Conservation (phyloP, 2,888 invertebrate species). For the Blastobasis adustella region DNA sequence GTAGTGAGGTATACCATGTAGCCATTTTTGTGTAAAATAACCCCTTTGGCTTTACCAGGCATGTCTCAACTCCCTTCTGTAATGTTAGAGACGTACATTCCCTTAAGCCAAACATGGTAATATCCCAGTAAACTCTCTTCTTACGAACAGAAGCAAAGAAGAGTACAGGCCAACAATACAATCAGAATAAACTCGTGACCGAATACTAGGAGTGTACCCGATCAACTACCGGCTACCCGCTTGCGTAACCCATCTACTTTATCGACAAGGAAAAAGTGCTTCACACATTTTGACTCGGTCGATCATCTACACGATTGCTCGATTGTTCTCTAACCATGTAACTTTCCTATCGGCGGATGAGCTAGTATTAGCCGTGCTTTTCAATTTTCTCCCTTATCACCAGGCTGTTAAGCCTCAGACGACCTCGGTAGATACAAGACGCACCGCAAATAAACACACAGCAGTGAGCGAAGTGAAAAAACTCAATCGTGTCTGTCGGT, state of each 20-base stretch:
- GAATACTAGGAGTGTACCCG: constrained; percentile 13
- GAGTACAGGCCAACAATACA: constrained; percentile 7
- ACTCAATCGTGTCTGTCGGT: not conserved
- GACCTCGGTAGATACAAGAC: too few relatives aligned
- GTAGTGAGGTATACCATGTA: too few relatives aligned
- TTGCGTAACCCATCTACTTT: constrained; percentile 21
- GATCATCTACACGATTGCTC: constrained; percentile 18
- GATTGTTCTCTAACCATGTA: constrained; percentile 3
- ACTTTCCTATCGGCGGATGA: not conserved
- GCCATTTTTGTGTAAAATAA: too few relatives aligned
- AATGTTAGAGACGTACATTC: too few relatives aligned
- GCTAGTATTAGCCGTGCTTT: too few relatives aligned
- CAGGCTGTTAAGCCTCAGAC: too few relatives aligned
- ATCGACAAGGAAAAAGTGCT: constrained; percentile 18
- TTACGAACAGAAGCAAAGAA: not conserved
- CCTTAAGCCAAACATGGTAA: too few relatives aligned
- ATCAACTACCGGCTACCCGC: constrained; percentile 6
- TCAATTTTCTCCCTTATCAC: too few relatives aligned
- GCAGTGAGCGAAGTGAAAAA: not conserved
- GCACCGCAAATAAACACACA: too few relatives aligned
- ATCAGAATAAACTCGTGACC: constrained; percentile 23
- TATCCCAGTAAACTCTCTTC: too few relatives aligned
- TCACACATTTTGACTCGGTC: constrained; percentile 17
- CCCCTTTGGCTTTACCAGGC: too few relatives aligned
- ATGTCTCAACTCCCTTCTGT: too few relatives aligned